Evolutionary conservation across 2,888 invertebrate genomes (phyloP).

Genomic region (Cyaniris semiargus): DNA sequence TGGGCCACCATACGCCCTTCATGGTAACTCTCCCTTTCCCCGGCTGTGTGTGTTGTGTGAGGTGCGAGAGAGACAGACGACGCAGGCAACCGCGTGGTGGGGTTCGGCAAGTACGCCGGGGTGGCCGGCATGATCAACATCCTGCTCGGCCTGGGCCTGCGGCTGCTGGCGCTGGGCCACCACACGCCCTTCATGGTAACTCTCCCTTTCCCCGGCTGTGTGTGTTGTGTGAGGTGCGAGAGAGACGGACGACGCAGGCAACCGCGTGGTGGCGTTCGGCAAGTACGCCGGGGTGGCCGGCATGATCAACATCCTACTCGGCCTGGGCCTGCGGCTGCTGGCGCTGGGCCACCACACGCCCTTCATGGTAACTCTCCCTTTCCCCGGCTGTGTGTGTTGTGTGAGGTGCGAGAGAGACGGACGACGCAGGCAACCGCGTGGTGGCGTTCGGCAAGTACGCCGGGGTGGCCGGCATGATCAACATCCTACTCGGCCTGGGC

Average conservation of each 20-base stretch:
- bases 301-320: constrained; percentile 99
- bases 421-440: constrained; percentile 82
- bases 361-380: constrained; percentile 89
- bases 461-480: constrained; percentile 98
- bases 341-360: constrained; percentile 99
- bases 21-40: constrained; percentile 83
- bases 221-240: not conserved
- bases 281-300: constrained; percentile 99
- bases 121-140: constrained; percentile 99
- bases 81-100: constrained; percentile 89
- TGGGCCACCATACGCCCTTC: constrained; percentile 99
- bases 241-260: constrained; percentile 46
- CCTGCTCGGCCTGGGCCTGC: constrained; percentile 96
- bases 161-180: constrained; percentile 96
- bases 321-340: constrained; percentile 94
- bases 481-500: constrained; percentile 98
- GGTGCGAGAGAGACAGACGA: not conserved
- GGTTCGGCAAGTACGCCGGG: constrained; percentile 99
- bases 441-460: constrained; percentile 99
- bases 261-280: constrained; percentile 98
- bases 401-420: not conserved
- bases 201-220: not conserved
- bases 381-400: not conserved
- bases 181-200: constrained; percentile 99
- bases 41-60: not conserved